Conservation (phyloP, 1,140 invertebrate genomes). For the Daktulosphaira vitifoliae region DNA sequence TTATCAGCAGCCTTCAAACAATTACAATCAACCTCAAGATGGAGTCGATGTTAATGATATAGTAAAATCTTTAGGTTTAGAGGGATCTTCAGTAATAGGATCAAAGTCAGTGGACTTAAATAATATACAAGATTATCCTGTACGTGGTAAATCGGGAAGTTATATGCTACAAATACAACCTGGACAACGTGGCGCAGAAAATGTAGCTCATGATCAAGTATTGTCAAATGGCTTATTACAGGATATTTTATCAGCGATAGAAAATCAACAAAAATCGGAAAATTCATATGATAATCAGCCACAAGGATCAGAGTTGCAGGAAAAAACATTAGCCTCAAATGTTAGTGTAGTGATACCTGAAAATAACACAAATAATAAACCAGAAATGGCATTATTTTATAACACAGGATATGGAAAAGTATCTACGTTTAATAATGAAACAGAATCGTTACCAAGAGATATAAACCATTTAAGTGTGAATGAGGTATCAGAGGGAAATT, state of each 20-base stretch:
- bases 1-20: background rate
- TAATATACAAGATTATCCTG: conserved; percentile 45
- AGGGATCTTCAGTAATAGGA: conserved; percentile 31
- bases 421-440: background rate
- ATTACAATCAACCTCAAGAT: conserved; percentile 13
- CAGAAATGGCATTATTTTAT: conserved; percentile 12
- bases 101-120: conserved; percentile 35
- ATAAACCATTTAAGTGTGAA: conserved; percentile 23
- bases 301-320: conserved; percentile 5
- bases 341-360: background rate
- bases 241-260: conserved; percentile 64
- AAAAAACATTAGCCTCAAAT: background rate
- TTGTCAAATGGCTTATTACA: conserved; percentile 66
- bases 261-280: conserved; percentile 44
- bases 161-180: conserved; percentile 67
- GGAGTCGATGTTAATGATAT: conserved; percentile 36
- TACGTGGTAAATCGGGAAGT: conserved; percentile 45
- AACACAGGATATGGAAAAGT: background rate
- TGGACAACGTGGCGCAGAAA: conserved; percentile 43
- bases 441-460: background rate
- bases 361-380: background rate
- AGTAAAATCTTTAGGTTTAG: conserved; percentile 37
- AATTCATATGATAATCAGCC: conserved; percentile 15
- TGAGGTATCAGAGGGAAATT: conserved; percentile 9
- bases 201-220: conserved; percentile 58